A percentile compares a stretch with the other conserved stretches of the same genome.
Evolutionary conservation across 2,797 vertebrate species (phyloP).

Genomic region (Sebastes vulpes): DNA sequence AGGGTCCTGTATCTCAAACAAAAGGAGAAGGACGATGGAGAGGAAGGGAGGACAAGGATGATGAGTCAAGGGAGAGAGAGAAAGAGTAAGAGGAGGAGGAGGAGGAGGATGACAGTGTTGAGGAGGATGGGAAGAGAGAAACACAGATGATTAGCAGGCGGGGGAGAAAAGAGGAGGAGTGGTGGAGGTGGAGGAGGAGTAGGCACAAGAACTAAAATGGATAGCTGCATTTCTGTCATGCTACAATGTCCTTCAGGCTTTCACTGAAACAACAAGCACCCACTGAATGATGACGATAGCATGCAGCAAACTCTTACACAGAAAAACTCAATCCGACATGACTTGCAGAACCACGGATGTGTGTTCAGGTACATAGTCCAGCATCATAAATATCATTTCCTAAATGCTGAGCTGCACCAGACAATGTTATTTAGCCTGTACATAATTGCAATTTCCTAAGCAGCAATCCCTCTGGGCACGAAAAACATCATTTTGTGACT

Average conservation of each 20-base stretch:
- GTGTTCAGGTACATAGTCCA: background rate
- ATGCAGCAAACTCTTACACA: slow-evolving; percentile 7
- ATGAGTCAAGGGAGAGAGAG: slow-evolving; percentile 70
- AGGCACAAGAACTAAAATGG: slow-evolving; percentile 57
- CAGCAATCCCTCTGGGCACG: background rate
- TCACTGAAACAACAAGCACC: slow-evolving; percentile 49
- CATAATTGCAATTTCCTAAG: background rate
- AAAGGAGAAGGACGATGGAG: slow-evolving; percentile 63
- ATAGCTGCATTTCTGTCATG: slow-evolving; percentile 67
- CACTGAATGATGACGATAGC: slow-evolving; percentile 27
- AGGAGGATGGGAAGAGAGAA: slow-evolving; percentile 58
- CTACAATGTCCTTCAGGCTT: slow-evolving; percentile 66
- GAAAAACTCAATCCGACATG: background rate
- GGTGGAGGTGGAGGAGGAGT: slow-evolving; percentile 42
- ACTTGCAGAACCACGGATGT: background rate
- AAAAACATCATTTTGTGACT: background rate
- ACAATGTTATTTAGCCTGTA: background rate
- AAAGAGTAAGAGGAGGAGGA: slow-evolving; percentile 6
- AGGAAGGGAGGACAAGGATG: slow-evolving; percentile 65
- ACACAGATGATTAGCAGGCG: slow-evolving; percentile 63
- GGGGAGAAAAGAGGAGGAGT: slow-evolving; percentile 35
- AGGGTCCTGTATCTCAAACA: slow-evolving; percentile 68
- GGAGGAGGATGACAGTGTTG: slow-evolving; percentile 58
- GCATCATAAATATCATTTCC: background rate
- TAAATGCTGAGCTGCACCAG: background rate